Evolutionary conservation across 2,888 invertebrate species (phyloP), one percentile per base, ranked within the genome.

Genomic region (Cabera pusaria): DNA sequence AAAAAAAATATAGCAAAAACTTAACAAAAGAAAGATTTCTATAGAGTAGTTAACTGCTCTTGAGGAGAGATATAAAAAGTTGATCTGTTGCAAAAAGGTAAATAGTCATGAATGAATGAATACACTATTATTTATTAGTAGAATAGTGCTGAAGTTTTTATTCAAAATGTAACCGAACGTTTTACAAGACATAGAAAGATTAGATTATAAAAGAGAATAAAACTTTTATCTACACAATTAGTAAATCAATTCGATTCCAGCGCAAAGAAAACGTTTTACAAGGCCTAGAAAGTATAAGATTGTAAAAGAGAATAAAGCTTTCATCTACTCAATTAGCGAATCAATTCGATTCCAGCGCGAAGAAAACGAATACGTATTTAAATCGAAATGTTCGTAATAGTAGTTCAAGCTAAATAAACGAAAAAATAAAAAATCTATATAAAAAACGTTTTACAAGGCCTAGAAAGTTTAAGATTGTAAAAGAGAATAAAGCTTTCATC

Each of bases 1-100:
- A 54, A 52, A 72, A 69, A 73, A 72, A 72, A 48, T 25, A 5
- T 7, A 11, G 56, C 56, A 69, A 68, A 66, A 71, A 68, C 41
- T 46, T 24, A 27, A 29, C 61, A 63, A 64, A 61, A 59, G 57
- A 58, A 51, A 46, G 33, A 52, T 50, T 62, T 56, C 46, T 36
- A 52, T 49, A 46, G 45, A 56, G 52, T 51, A 49, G 49, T 47
- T 46, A 46, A 48, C 29, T 35, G 35, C 29, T 41, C 34, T 29
- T 34, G 26, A 65, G 63, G 59, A 63, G 64, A 49, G 46, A 32
- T 42, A 53, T 51, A 50, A 38, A 43, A 38, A 50, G 29, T 33
- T 39, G 25, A 25, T 38, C 20, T 35, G 26, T 37, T 42, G 26
- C 39, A 39, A 42, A 31, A 39, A 10, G n/a, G 18, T 31, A 33